phyloP scores from a whole-genome alignment of 2,888 invertebrate genomes.

The Incurvaria masculella region DNA sequence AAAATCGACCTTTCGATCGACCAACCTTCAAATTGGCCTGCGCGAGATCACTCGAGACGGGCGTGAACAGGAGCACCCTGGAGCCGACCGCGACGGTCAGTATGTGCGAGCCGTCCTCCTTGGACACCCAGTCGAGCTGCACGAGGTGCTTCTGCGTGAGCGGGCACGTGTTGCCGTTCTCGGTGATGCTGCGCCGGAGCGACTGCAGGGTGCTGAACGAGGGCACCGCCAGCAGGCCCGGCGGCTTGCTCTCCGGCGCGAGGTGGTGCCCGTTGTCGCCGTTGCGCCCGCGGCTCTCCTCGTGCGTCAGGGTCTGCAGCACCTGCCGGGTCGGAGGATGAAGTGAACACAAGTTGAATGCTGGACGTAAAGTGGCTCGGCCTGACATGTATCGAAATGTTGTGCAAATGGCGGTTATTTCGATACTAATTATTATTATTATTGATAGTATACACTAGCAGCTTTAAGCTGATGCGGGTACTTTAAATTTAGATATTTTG shows the following conservation, averaged over 20 bases:
- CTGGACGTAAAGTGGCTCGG: no score
- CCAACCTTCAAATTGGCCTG: slow-evolving; percentile 83
- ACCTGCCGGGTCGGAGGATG: no score
- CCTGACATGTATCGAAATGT: no score
- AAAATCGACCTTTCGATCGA: slow-evolving; percentile 24
- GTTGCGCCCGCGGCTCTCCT: slow-evolving; percentile 63
- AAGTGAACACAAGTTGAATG: no score
- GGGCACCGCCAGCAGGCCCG: slow-evolving; percentile 78
- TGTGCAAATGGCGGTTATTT: no score
- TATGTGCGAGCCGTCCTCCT: slow-evolving; percentile 98
- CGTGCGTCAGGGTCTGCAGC: slow-evolving; percentile 76
- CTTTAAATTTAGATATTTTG: no score
- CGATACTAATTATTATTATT: slow-evolving; percentile 5
- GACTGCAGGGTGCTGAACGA: slow-evolving; percentile 90
- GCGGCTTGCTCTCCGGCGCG: slow-evolving; percentile 37
- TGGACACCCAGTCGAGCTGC: slow-evolving; percentile 98
- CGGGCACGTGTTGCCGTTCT: slow-evolving; percentile 89
- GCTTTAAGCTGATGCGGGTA: no score
- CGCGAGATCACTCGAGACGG: slow-evolving; percentile 91
- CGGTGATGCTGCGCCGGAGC: slow-evolving; percentile 81
- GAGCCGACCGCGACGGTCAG: slow-evolving; percentile 95
- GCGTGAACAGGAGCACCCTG: slow-evolving; percentile 88
- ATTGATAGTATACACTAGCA: no score
- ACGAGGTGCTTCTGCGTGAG: slow-evolving; percentile 90
- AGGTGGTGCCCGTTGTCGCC: slow-evolving; percentile 52